Evolutionary conservation across 2,797 vertebrate species (phyloP), one percentile per base, ranked within the genome.

Genomic region (Sphaeramia orbicularis): DNA sequence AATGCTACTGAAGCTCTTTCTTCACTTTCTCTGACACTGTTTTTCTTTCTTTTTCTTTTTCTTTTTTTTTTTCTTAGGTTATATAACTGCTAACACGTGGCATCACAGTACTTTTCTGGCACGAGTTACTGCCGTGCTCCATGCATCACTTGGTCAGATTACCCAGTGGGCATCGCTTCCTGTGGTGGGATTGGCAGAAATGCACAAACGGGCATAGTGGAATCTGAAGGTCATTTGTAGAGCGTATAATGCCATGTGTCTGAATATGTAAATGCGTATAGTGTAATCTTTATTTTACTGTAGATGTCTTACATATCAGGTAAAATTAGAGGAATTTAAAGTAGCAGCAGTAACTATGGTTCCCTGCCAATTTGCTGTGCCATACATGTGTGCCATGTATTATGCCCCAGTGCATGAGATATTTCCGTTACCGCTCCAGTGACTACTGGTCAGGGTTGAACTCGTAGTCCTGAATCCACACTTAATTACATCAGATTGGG

Each of bases 111-210:
- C 45, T 78, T 86, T 69, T 78, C 70, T 87, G 87, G 78, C 88
- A 87, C 38, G 62, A 75, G 65, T 66, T 72, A 54, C 83, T 83
- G 67, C 64, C 59, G 55, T 59, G 65, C 74, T 81, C 87, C 76
- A 89, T 83, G 89, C 87, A 84, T 90, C 88, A 88, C 88, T 88
- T 72, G 87, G 68, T 87, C 82, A 83, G 84, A 92, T 90, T 88
- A 78, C 86, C 92, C 90, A 76, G 71, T 86, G 85, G 92, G 91
- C 88, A 88, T 83, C 67, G 74, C 49, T 54, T 86, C 81, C 83
- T 71, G 78, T 41, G 71, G 81, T 63, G 75, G 81, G 35, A 60
- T 72, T 68, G 64, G 86, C 56, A 81, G 81, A 45, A 85, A 81
- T 45, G 41, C 80, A 78, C 67, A 66, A 51, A 65, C 47, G 65